phyloP scores from a whole-genome alignment of 1,140 invertebrate species.

The Melanaphis sacchari region DNA sequence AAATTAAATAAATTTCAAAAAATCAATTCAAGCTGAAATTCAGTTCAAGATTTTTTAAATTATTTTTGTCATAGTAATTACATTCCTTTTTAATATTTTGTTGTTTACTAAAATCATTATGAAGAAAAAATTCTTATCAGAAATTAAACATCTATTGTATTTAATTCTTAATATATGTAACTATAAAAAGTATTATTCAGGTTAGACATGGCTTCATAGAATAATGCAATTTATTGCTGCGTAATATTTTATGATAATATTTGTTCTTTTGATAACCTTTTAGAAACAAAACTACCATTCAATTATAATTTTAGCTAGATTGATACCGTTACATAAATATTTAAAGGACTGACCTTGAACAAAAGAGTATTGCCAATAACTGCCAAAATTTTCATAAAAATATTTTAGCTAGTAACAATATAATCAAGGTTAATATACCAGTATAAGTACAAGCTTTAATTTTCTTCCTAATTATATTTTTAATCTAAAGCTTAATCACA shows the following conservation, averaged over 20 bases:
- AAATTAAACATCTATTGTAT: neutral
- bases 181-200: neutral
- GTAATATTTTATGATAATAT: neutral
- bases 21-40: neutral
- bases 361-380: neutral
- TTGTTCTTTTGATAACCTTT: constrained; percentile 26
- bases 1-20: neutral
- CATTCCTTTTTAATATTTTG: neutral
- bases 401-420: neutral
- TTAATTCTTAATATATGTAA: neutral
- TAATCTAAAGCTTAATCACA: neutral
- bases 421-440: neutral
- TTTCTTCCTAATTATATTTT: neutral
- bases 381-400: neutral
- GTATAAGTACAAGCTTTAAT: too few species aligned
- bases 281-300: neutral
- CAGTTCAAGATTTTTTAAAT: neutral
- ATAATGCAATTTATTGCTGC: neutral
- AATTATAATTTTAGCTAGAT: neutral
- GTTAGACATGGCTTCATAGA: neutral
- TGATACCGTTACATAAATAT: neutral
- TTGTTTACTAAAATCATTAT: neutral
- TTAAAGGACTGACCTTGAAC: neutral
- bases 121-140: too few species aligned
- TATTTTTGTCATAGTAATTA: neutral